phyloP scores from a whole-genome alignment of 2,888 invertebrate species.

The Aplocera efformata region DNA sequence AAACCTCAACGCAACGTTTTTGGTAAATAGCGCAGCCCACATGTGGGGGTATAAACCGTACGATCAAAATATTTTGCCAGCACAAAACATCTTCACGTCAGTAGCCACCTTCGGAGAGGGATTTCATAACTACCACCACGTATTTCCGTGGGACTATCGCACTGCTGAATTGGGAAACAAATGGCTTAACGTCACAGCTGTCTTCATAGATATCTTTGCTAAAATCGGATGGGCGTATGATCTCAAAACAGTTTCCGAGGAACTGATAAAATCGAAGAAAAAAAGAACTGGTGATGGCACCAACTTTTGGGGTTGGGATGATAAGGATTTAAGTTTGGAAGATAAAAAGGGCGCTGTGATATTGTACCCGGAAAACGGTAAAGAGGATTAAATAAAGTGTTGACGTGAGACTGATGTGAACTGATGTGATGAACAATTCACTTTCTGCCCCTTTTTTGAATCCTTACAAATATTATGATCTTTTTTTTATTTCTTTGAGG shows the following conservation, averaged over 20 bases:
- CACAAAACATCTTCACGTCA: conserved; percentile 35
- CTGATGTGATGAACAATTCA: too few relatives aligned
- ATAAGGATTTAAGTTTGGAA: conserved; percentile 20
- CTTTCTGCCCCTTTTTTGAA: too few relatives aligned
- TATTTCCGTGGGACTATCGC: conserved; percentile 54
- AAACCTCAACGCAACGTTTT: conserved; percentile 82
- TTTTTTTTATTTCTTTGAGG: too few relatives aligned
- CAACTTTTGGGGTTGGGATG: conserved; percentile 35
- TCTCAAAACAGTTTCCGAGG: conserved; percentile 38
- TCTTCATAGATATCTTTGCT: conserved; percentile 50
- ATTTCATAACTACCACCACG: conserved; percentile 55
- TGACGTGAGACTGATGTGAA: too few relatives aligned
- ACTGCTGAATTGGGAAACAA: conserved; percentile 51
- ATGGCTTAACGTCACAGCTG: conserved; percentile 41
- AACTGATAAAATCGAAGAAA: conserved; percentile 33
- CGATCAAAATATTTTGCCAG: conserved; percentile 49
- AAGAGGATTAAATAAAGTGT: neutral
- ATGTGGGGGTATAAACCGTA: conserved; percentile 67
- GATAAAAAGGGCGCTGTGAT: conserved; percentile 11
- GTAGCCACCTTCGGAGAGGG: conserved; percentile 46
- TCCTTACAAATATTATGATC: too few relatives aligned
- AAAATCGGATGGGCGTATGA: conserved; percentile 55
- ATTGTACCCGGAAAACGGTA: conserved; percentile 6
- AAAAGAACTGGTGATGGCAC: conserved; percentile 48
- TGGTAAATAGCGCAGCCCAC: conserved; percentile 84